A percentile compares a stretch with the other conserved stretches of the same genome.
Conservation (phyloP, 2,888 invertebrate genomes). For the Idaea biselata region DNA sequence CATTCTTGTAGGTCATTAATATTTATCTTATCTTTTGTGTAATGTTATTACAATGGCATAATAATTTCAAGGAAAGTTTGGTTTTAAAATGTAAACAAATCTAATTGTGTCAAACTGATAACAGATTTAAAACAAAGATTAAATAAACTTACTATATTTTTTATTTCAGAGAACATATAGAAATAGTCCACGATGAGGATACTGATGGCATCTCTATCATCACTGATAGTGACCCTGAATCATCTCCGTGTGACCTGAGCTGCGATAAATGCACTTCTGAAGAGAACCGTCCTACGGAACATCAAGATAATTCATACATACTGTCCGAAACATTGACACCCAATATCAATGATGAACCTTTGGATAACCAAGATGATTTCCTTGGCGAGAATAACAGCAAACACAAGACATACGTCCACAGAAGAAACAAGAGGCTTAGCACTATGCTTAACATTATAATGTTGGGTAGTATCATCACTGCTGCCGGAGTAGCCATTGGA, state of each 20-base stretch:
- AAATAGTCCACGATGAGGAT: conserved; percentile 59
- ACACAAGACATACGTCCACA: conserved; percentile 73
- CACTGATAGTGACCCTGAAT: conserved; percentile 72
- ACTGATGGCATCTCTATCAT: conserved; percentile 78
- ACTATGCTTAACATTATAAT: conserved; percentile 72
- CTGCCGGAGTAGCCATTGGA: conserved; percentile 73
- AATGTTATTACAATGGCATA: neutral
- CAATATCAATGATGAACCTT: conserved; percentile 39
- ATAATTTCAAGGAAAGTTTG: neutral
- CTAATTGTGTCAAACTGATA: neutral
- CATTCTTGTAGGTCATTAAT: neutral
- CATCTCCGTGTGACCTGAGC: conserved; percentile 45
- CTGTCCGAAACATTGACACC: conserved; percentile 12
- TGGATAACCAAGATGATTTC: conserved; percentile 53
- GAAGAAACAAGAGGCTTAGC: conserved; percentile 70
- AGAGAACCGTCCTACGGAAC: conserved; percentile 43
- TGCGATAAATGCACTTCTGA: conserved; percentile 40
- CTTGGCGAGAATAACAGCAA: conserved; percentile 55
- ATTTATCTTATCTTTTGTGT: neutral
- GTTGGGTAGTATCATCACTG: conserved; percentile 73
- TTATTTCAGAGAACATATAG: conserved; percentile 39
- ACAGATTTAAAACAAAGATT: neutral
- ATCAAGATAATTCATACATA: conserved; percentile 15
- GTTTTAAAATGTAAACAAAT: neutral
- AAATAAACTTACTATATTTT: neutral